Conservation (phyloP, 1,140 invertebrate genomes). For the Magallana ariakensis region DNA sequence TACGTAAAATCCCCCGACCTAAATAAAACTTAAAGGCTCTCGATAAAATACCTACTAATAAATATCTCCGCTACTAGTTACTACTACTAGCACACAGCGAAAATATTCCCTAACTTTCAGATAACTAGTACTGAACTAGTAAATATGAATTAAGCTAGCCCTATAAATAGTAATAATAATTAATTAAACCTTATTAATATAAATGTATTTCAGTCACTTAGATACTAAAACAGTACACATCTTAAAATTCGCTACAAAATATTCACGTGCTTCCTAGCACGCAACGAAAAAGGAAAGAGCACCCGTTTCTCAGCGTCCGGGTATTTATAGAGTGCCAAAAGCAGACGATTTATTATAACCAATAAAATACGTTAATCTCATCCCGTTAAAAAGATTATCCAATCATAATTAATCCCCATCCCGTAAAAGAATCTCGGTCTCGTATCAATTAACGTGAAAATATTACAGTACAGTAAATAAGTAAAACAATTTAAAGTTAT, state of each 20-base stretch:
- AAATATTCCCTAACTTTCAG: neutral
- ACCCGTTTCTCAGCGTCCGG: neutral
- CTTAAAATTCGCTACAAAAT: too few species aligned
- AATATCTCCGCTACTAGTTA: neutral
- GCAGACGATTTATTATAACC: neutral
- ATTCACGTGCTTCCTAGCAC: neutral
- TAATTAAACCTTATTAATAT: neutral
- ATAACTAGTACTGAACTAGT: too few species aligned
- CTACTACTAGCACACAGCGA: neutral
- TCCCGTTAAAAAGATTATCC: neutral
- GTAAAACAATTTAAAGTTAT: too few species aligned
- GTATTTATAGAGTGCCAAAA: too few species aligned
- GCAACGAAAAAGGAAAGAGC: neutral
- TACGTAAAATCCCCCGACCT: neutral
- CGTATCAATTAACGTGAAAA: too few species aligned
- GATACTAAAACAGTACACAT: neutral
- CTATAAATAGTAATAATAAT: neutral
- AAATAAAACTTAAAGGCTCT: conserved; percentile 5
- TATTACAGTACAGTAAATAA: too few species aligned
- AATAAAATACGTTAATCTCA: neutral
- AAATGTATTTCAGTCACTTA: neutral
- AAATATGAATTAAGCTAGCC: too few species aligned
- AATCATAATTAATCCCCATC: neutral
- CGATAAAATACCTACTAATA: neutral
- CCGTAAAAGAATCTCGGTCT: neutral